Conservation (phyloP, 2,113 vertebrate species). For the Circaetus cinerascens region DNA sequence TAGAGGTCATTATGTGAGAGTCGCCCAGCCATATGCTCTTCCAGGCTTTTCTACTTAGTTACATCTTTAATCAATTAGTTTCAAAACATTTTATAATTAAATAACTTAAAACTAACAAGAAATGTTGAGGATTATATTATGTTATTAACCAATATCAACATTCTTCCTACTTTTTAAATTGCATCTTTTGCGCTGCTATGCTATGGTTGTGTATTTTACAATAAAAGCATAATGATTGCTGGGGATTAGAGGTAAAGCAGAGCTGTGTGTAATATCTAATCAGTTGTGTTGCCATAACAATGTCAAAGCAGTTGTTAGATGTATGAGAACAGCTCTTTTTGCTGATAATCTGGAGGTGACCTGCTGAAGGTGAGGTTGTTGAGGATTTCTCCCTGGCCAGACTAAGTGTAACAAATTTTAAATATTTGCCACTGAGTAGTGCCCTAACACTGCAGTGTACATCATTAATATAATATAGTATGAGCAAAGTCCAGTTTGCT, state of each 20-base stretch:
- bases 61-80: not conserved
- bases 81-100: not conserved
- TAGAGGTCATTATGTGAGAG: not conserved
- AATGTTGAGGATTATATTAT: not conserved
- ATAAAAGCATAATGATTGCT: not conserved
- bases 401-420: not conserved
- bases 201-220: not conserved
- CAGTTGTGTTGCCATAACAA: conserved; percentile 30
- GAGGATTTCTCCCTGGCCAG: not conserved
- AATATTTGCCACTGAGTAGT: not conserved
- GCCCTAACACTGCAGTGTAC: not conserved
- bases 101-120: not conserved
- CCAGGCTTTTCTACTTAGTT: not conserved
- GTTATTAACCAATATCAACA: not conserved
- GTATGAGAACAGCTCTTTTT: not conserved
- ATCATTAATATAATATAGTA: accelerated
- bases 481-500: not conserved
- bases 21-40: not conserved
- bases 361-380: not conserved
- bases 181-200: not conserved
- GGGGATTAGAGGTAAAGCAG: conserved; percentile 3
- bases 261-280: not conserved
- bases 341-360: not conserved
- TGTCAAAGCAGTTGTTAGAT: not conserved
- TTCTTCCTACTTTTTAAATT: not conserved